Percentiles rank a stretch among this genome's conserved stretches.
phyloP scores from a whole-genome alignment of 2,113 vertebrate genomes.

The Podarcis cretensis region DNA sequence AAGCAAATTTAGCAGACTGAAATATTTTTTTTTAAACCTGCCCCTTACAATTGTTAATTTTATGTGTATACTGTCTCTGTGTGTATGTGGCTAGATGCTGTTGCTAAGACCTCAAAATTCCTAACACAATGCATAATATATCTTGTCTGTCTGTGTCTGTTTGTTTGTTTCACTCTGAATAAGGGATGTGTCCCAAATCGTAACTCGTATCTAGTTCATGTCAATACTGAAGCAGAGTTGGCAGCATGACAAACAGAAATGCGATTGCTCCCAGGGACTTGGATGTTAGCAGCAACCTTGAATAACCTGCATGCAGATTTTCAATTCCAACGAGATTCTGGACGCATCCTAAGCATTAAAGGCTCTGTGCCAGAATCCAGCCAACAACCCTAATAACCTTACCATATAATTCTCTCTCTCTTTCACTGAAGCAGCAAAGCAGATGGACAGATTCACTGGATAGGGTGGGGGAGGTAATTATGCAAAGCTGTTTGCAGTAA shows the following conservation, averaged over 20 bases:
- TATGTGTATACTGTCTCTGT: too few relatives aligned
- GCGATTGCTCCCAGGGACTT: slow-evolving; percentile 1
- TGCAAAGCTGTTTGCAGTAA: not conserved
- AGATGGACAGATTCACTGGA: not conserved
- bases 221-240: slow-evolving; percentile 41
- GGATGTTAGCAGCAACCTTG: slow-evolving; percentile 27
- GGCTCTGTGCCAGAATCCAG: slow-evolving; percentile 8
- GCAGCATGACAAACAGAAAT: slow-evolving; percentile 41
- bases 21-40: too few relatives aligned
- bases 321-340: not conserved
- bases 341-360: slow-evolving; percentile 34
- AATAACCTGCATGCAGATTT: slow-evolving; percentile 29
- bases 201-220: not conserved
- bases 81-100: not conserved
- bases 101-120: too few relatives aligned
- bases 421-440: not conserved
- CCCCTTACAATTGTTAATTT: too few relatives aligned
- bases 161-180: not conserved
- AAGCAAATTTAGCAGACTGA: not conserved
- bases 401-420: not conserved
- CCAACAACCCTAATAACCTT: not conserved
- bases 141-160: not conserved
- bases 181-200: not conserved
- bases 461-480: not conserved
- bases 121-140: not conserved